These are phyloP conservation scores for Chiloscyllium punctatum DNA, from an alignment of 2,797 vertebrate species.

Conservation along the genomic window DNA sequence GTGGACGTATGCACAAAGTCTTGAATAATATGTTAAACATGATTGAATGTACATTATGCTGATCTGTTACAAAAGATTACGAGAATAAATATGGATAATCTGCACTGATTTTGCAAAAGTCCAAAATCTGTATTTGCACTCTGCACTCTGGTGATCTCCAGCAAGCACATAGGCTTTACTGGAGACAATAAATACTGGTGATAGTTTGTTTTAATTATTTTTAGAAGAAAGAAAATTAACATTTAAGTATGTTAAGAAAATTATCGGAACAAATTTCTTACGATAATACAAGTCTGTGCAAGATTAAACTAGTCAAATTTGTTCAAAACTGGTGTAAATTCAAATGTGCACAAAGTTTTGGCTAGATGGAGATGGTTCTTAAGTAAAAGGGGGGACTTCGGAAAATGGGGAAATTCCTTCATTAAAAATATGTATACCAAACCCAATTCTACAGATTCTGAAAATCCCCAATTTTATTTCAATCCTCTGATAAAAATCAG, in stretches of 20 bases:
- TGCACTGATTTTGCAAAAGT: neutral
- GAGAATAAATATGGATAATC: neutral
- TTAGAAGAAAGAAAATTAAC: neutral
- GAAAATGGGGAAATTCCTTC: neutral
- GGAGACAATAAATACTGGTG: too few species aligned
- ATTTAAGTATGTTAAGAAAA: neutral
- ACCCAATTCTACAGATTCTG: neutral
- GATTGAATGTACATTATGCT: neutral
- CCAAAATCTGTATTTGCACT: conserved; percentile 6
- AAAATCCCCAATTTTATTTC: neutral
- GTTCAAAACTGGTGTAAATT: neutral
- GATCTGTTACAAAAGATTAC: neutral
- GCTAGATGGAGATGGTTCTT: conserved; percentile 2
- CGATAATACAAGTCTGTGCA: neutral
- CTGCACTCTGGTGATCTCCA: conserved; percentile 2
- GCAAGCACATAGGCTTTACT: neutral
- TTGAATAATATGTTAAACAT: neutral
- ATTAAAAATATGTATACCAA: neutral
- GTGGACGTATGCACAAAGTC: neutral
- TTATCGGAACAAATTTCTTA: neutral
- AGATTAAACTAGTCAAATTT: conserved; percentile 2
- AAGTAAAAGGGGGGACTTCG: conserved; percentile 14
- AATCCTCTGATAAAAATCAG: neutral
- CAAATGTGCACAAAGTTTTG: conserved; percentile 31
- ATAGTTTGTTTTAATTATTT: neutral